Evolutionary conservation across 2,113 vertebrate species (phyloP).

Genomic region (Motacilla tschutschensis): DNA sequence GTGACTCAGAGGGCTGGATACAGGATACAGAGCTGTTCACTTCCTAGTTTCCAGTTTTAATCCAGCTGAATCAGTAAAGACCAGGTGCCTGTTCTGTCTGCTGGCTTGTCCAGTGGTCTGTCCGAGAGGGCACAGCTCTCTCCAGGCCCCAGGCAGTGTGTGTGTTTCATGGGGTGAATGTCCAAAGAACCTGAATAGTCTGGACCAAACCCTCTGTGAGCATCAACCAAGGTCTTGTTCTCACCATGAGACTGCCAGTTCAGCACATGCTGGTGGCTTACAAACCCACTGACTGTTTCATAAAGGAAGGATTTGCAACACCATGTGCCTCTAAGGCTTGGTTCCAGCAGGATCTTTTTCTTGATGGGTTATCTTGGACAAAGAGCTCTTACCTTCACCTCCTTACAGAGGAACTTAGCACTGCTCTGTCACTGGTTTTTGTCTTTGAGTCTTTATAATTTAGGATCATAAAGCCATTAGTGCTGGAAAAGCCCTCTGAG

Average conservation of each 20-base stretch:
- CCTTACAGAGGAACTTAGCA: rapidly evolving
- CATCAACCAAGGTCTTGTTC: background rate
- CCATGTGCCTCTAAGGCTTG: background rate
- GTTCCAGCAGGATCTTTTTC: background rate
- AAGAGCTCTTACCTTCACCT: background rate
- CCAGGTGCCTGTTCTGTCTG: background rate
- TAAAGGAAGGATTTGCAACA: background rate
- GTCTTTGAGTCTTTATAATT: background rate
- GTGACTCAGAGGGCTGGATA: constrained; percentile 44
- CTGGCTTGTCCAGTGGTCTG: background rate
- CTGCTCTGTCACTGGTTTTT: background rate
- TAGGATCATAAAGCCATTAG: background rate
- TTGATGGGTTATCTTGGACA: background rate
- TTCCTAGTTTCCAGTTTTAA: constrained; percentile 29
- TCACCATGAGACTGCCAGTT: background rate
- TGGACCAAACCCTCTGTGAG: background rate
- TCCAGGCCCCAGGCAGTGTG: background rate
- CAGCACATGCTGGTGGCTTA: background rate
- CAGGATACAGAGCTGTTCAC: background rate
- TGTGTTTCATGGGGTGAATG: background rate
- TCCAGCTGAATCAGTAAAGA: constrained; percentile 30
- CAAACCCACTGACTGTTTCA: background rate
- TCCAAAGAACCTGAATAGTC: background rate
- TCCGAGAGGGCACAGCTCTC: background rate
- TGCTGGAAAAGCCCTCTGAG: background rate